phyloP scores from a whole-genome alignment of 2,113 vertebrate genomes.

The Anarrhichthys ocellatus region DNA sequence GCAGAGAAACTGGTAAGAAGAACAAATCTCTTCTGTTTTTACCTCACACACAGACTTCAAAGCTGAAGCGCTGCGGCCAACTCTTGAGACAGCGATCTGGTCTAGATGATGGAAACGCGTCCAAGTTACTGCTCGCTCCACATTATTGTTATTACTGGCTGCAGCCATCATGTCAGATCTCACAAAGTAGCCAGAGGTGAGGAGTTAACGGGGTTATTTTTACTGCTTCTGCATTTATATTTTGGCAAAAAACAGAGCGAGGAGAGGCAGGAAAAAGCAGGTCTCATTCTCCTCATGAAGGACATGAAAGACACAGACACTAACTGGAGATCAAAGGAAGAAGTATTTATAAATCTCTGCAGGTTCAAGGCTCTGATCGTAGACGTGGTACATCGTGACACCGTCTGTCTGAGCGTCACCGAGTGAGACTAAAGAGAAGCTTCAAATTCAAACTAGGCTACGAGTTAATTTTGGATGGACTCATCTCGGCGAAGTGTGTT shows the following conservation, averaged over 20 bases:
- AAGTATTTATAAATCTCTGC: constrained; percentile 65
- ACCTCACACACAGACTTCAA: constrained; percentile 27
- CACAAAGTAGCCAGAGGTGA: constrained; percentile 48
- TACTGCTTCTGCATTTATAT: constrained; percentile 50
- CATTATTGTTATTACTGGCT: not conserved
- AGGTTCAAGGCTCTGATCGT: constrained; percentile 30
- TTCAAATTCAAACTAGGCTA: constrained; percentile 62
- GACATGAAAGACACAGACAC: constrained; percentile 63
- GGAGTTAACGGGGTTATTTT: constrained; percentile 59
- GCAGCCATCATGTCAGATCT: constrained; percentile 26
- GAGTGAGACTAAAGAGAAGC: constrained; percentile 28
- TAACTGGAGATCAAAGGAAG: constrained; percentile 30
- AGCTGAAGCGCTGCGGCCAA: constrained; percentile 20
- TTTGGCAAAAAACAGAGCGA: constrained; percentile 34
- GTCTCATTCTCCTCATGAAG: constrained; percentile 44
- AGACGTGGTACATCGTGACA: not conserved
- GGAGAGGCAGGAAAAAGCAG: constrained; percentile 34
- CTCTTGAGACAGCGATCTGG: not conserved
- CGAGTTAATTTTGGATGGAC: constrained; percentile 71
- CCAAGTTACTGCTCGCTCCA: constrained; percentile 20
- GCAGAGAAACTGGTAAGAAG: constrained; percentile 80
- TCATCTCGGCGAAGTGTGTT: constrained; percentile 51
- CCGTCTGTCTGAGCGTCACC: constrained; percentile 3
- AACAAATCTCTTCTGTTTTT: not conserved
- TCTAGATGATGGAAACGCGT: constrained; percentile 10